Conservation (phyloP, 2,888 invertebrate genomes). For the Eustalomyia histrio region DNA sequence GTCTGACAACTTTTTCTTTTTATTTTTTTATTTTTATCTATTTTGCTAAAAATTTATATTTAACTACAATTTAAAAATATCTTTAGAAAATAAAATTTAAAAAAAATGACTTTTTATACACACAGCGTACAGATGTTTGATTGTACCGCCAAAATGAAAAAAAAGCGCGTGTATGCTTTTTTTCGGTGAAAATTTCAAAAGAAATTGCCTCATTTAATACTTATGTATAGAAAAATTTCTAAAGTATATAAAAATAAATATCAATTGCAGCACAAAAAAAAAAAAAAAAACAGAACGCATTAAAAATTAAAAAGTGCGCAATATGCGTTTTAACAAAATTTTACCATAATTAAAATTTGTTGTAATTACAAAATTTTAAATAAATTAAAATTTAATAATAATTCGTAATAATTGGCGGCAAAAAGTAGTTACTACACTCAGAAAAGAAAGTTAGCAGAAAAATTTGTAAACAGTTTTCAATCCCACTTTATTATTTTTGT, state of each 20-base stretch:
- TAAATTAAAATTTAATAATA: neutral
- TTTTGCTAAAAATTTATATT: neutral
- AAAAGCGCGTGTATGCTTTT: neutral
- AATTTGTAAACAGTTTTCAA: too few species aligned
- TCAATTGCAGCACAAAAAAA: slow-evolving; percentile 13
- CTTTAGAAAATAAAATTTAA: neutral
- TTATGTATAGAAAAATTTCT: neutral
- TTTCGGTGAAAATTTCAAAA: neutral
- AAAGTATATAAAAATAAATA: slow-evolving; percentile 1
- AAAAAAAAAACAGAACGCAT: too few species aligned
- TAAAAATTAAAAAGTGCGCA: slow-evolving; percentile 6
- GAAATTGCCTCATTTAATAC: neutral
- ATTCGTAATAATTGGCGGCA: too few species aligned
- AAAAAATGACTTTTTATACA: neutral
- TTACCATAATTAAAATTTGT: neutral
- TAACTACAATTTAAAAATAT: neutral
- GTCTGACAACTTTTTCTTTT: neutral
- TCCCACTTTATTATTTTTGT: too few species aligned
- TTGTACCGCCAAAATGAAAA: neutral
- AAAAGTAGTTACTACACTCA: too few species aligned
- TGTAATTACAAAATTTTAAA: neutral
- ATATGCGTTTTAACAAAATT: neutral
- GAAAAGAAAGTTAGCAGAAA: too few species aligned
- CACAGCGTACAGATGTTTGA: neutral
- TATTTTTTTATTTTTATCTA: too few species aligned